These are phyloP conservation scores for Herpetotheres cachinnans DNA, from an alignment of 2,113 vertebrate species.

Conservation along the genomic window DNA sequence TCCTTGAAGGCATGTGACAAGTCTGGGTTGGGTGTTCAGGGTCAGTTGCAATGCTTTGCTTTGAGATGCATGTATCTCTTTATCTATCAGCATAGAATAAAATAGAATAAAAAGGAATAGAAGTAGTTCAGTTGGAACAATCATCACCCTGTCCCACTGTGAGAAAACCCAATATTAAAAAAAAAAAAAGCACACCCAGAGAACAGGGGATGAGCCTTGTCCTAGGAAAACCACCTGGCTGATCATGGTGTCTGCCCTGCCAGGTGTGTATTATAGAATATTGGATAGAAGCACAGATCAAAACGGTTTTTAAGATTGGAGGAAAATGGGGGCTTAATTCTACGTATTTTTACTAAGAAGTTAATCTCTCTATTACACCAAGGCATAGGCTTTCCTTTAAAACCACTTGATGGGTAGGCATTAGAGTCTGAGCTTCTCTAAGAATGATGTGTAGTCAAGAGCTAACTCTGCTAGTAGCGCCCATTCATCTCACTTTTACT, in stretches of 20 bases:
- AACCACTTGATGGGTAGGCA: neutral
- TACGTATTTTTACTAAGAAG: neutral
- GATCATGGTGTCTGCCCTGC: neutral
- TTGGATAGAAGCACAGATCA: neutral
- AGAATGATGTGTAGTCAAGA: neutral
- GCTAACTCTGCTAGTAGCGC: neutral
- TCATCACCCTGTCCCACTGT: neutral
- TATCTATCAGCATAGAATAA: too few relatives aligned
- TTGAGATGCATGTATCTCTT: neutral
- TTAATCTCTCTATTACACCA: neutral
- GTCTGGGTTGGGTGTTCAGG: neutral
- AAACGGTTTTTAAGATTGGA: neutral
- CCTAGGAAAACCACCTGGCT: neutral
- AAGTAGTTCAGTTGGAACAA: neutral
- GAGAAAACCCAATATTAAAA: neutral
- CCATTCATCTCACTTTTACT: neutral
- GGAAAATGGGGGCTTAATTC: neutral
- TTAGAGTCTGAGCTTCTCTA: neutral
- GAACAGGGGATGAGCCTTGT: neutral
- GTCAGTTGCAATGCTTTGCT: neutral
- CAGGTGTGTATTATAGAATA: neutral
- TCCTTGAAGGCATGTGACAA: fast-evolving
- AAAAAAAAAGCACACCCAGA: neutral
- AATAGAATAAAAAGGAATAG: neutral
- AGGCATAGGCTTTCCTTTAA: neutral